These are phyloP conservation scores for Drosophila birchii DNA, from an alignment of 2,888 invertebrate species.

Conservation along the genomic window DNA sequence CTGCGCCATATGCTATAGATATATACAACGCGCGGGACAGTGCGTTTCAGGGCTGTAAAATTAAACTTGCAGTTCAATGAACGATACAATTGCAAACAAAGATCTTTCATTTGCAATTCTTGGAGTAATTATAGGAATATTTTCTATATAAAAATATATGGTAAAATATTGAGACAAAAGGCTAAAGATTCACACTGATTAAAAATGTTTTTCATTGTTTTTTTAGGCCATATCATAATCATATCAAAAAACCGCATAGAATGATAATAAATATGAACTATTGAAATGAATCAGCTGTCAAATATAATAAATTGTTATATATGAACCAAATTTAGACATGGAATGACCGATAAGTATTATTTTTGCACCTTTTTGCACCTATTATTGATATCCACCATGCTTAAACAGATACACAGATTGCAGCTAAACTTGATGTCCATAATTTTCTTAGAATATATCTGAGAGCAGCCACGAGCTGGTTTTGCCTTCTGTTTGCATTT, in stretches of 20 bases:
- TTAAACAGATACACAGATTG: slow-evolving; percentile 22
- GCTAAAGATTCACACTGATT: background rate
- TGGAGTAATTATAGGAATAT: background rate
- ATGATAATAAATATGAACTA: slow-evolving; percentile 1
- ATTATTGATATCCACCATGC: background rate
- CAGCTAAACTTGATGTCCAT: slow-evolving; percentile 14
- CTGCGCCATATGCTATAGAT: slow-evolving; percentile 59
- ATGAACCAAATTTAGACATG: background rate
- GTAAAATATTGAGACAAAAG: no score
- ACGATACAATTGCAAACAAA: slow-evolving; percentile 35
- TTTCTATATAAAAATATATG: background rate
- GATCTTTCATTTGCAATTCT: slow-evolving; percentile 9
- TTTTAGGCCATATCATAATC: background rate
- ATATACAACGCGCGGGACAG: slow-evolving; percentile 14
- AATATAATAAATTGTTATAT: slow-evolving; percentile 6
- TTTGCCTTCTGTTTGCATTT: slow-evolving; percentile 17
- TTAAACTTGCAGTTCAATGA: slow-evolving; percentile 45
- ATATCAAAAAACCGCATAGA: background rate
- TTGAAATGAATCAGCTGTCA: slow-evolving; percentile 16
- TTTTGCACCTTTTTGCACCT: background rate
- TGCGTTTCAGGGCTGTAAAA: slow-evolving; percentile 30
- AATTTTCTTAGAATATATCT: slow-evolving; percentile 32
- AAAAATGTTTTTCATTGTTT: background rate
- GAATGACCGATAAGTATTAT: slow-evolving; percentile 1
- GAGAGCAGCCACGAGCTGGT: slow-evolving; percentile 13